Base-by-base conservation (phyloP, 2,113 vertebrate genomes). In the Syngnathus typhle region DNA sequence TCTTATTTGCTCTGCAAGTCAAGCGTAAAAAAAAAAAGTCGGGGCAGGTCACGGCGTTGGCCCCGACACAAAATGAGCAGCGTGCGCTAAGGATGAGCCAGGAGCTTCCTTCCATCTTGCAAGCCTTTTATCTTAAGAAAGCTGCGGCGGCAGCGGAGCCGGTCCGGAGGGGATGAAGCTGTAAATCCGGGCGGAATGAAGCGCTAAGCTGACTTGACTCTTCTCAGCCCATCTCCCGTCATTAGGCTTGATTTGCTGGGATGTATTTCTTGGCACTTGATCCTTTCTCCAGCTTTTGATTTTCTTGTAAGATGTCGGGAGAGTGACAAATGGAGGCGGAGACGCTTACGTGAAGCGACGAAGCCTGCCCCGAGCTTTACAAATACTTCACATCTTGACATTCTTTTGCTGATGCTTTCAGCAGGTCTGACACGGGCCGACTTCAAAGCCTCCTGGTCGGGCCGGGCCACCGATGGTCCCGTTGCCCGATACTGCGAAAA, bases 321-420 rank as follows among this genome's bases (percentile, higher is more conserved):
- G 67, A 65, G 47, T 79, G 36, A 0, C 21, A 12, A 16, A 58
- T 55, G 59, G 68, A 70, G 58, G 11, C 75, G 72, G 55, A 64
- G 36, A 19, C 6, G 64, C 11, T 47, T 23, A 44, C 58, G 18
- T 59, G 15, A 60, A 72, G 27, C 21, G 32, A 74, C 44, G 47
- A 73, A 75, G 27, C 27, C 27, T 32, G 27, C 36, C 60, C 4
- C 7, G 67, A 12, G 60, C 37, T 27, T 9, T 21, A 5, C 55
- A 70, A 69, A 62, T 44, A 70, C 4, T 65, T 75, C 18, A 59
- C 43, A 43, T 68, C 55, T 54, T 71, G 18, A 46, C 62, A 83
- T 81, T 84, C 43, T 77, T 74, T 62, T 59, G 32, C 59, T 62
- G 56, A 74, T 69, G 60, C 71, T 60, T 79, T 87, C 79, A 83